Base-by-base conservation (phyloP, 2,113 vertebrate species). In the Pteropus alecto region DNA sequence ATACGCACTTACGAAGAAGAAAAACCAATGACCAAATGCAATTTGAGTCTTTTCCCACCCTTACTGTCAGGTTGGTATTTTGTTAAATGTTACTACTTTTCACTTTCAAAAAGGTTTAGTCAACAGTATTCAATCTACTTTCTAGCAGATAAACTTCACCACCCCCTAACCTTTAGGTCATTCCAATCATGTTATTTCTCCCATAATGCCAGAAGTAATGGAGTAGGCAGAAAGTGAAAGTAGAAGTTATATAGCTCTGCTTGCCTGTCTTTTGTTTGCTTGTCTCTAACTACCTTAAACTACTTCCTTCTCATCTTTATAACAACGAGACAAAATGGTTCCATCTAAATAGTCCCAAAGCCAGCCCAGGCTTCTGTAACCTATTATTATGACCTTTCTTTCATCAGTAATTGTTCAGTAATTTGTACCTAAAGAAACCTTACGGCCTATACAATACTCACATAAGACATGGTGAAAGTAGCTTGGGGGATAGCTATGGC, bases 381-480 rank as follows among this genome's bases (percentile, higher is more conserved):
- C 99, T 99, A 97, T 99, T 98, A 98, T 99, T 99, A 98, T 98
- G 98, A 98, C 98, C 98, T 98, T 99, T 98, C 97, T 98, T 98
- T 98, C 98, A 98, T 98, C 97, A 97, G 98, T 99, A 98, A 98
- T 98, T 98, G 98, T 99, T 98, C 97, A 98, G 98, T 98, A 99
- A 98, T 99, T 99, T 99, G 98, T 98, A 98, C 98, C 98, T 98
- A 98, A 98, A 98, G 98, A 98, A 98, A 97, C 95, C 96, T 98
- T 97, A 91, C 93, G 97, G 97, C 96, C 97, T 97, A 51, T 16
- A 94, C 98, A 98, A 97, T 98, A 98, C 97, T 97, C 97, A 98
- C 93, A 67, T 98, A 96, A 98, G 98, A 97, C 97, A 96, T 93
- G 97, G 97, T 94, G 90, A 97, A 97, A 98, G 94, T 88, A 91